phyloP scores from a whole-genome alignment of 1,140 invertebrate genomes.

The Papilio aristodemus region DNA sequence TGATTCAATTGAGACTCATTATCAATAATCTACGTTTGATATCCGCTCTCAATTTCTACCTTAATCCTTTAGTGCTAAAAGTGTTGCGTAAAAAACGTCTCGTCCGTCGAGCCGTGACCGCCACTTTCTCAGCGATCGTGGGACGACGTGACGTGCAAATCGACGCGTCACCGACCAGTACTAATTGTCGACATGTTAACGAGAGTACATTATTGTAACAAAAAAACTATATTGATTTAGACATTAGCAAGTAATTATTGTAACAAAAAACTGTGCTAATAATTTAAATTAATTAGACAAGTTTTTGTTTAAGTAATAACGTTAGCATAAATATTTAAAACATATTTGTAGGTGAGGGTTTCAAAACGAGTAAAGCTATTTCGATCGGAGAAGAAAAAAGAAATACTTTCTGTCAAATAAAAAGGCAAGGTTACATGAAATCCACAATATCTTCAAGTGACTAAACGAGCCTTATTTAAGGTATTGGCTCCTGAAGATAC shows the following conservation, averaged over 20 bases:
- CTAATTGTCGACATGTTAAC: slow-evolving; percentile 18
- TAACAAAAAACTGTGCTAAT: neutral
- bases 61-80: neutral
- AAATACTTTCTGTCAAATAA: too few species aligned
- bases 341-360: too few species aligned
- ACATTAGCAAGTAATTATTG: neutral
- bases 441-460: too few species aligned
- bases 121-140: slow-evolving; percentile 46
- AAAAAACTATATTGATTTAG: slow-evolving; percentile 13
- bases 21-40: too few species aligned
- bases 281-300: slow-evolving; percentile 4
- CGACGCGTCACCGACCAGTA: neutral
- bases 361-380: too few species aligned
- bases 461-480: neutral
- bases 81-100: slow-evolving; percentile 43
- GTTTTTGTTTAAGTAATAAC: neutral
- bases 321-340: too few species aligned
- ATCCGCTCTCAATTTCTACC: slow-evolving; percentile 5
- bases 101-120: slow-evolving; percentile 42
- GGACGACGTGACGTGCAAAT: slow-evolving; percentile 7
- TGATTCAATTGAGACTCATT: too few species aligned
- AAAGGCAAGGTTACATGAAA: too few species aligned
- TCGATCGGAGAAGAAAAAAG: too few species aligned
- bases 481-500: neutral
- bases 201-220: neutral